A percentile compares a stretch with the other conserved stretches of the same genome.
These are phyloP conservation scores for Holacanthus passer DNA, from an alignment of 2,113 vertebrate species.

Conservation along the genomic window DNA sequence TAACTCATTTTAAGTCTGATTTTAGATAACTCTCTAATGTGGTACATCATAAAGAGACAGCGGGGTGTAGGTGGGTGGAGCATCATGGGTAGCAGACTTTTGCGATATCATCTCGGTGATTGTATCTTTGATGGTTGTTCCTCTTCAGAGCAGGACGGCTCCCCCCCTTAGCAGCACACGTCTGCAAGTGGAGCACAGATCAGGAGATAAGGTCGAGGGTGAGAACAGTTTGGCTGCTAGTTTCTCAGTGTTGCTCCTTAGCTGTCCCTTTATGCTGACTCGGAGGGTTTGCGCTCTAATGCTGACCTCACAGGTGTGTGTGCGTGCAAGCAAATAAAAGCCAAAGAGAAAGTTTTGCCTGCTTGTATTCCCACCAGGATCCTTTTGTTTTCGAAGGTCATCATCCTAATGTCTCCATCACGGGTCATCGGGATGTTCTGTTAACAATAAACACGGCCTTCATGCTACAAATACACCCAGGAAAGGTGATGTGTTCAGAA, in stretches of 20 bases:
- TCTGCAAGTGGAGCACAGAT: slow-evolving; percentile 58
- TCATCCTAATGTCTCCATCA: background rate
- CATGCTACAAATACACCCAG: slow-evolving; percentile 12
- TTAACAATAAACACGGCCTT: slow-evolving; percentile 41
- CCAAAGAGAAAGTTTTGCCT: slow-evolving; percentile 12
- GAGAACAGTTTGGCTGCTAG: slow-evolving; percentile 55
- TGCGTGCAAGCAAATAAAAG: slow-evolving; percentile 21
- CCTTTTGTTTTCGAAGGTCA: slow-evolving; percentile 53
- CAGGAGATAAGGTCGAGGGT: slow-evolving; percentile 60
- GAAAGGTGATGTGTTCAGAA: slow-evolving; percentile 7
- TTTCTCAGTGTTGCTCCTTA: slow-evolving; percentile 54
- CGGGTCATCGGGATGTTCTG: slow-evolving; percentile 17
- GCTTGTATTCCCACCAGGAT: slow-evolving; percentile 36
- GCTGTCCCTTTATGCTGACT: slow-evolving; percentile 54
- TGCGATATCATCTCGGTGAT: slow-evolving; percentile 40
- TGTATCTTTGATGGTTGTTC: slow-evolving; percentile 47
- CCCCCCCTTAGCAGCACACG: slow-evolving; percentile 46
- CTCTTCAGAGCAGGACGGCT: slow-evolving; percentile 42
- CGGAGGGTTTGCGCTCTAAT: slow-evolving; percentile 1
- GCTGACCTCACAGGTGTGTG: slow-evolving; percentile 60
- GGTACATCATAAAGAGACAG: slow-evolving; percentile 19
- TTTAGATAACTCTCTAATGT: slow-evolving; percentile 24
- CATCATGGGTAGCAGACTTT: slow-evolving; percentile 14
- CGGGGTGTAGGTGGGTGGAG: slow-evolving; percentile 18
- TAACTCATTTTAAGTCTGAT: slow-evolving; percentile 28